These are phyloP conservation scores for Phengaris arion DNA, from an alignment of 2,888 invertebrate species.

Conservation along the genomic window DNA sequence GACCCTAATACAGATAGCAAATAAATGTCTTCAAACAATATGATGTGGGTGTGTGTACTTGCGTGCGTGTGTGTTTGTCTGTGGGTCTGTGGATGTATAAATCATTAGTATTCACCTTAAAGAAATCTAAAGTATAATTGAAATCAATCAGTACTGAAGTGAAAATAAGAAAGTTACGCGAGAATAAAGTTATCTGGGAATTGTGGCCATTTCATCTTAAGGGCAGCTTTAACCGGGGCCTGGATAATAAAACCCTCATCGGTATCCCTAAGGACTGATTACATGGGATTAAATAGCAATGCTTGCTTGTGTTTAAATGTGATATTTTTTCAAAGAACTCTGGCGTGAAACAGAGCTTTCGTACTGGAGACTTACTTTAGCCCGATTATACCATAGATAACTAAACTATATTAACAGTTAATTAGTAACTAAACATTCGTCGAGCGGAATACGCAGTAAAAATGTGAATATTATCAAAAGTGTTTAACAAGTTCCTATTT, in stretches of 20 bases:
- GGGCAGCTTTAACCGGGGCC: slow-evolving; percentile 54
- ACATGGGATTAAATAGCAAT: slow-evolving; percentile 32
- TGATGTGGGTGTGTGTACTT: no score
- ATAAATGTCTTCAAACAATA: no score
- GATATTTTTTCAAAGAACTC: not conserved
- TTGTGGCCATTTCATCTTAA: slow-evolving; percentile 58
- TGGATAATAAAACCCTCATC: slow-evolving; percentile 40
- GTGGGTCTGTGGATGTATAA: no score
- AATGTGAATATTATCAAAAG: no score
- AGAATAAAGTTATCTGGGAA: slow-evolving; percentile 55
- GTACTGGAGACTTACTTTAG: not conserved
- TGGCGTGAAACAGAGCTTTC: not conserved
- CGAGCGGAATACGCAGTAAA: no score
- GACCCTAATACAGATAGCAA: no score
- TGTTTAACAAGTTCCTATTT: no score
- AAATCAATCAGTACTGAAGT: slow-evolving; percentile 8
- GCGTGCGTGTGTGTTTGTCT: no score
- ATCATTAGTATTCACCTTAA: not conserved
- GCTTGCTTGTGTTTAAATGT: not conserved
- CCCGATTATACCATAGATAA: no score
- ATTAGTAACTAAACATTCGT: no score
- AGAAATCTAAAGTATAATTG: slow-evolving; percentile 11
- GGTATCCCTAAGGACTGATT: slow-evolving; percentile 41
- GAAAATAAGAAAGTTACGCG: slow-evolving; percentile 30
- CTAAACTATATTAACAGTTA: no score